phyloP scores from a whole-genome alignment of 2,888 invertebrate species.

The Tupiocoris notatus region DNA sequence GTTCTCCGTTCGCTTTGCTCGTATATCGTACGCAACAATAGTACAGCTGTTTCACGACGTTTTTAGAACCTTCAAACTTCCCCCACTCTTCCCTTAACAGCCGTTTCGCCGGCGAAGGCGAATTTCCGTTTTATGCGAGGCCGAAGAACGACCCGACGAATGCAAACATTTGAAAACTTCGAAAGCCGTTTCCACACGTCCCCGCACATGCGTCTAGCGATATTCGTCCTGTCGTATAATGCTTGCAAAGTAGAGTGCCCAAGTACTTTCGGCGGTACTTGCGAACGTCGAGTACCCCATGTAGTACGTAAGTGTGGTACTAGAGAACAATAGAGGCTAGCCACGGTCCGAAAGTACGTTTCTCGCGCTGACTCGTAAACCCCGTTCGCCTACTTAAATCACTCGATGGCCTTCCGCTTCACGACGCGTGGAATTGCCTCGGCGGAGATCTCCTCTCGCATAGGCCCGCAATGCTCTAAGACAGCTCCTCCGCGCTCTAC shows the following conservation, averaged over 20 bases:
- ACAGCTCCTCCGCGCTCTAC: too few species aligned
- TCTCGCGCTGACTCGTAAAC: conserved; percentile 27
- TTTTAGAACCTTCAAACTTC: background rate
- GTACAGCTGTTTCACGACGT: background rate
- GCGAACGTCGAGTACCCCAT: background rate
- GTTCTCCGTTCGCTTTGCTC: background rate
- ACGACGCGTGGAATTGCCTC: conserved; percentile 32
- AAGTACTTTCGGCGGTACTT: too few species aligned
- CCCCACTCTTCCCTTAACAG: background rate
- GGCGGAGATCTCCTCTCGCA: background rate
- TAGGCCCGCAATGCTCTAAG: too few species aligned
- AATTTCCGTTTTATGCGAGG: background rate
- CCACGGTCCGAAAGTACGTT: background rate
- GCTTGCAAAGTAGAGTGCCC: background rate
- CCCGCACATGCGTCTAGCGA: background rate
- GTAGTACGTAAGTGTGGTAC: background rate
- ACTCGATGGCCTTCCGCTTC: conserved; percentile 28
- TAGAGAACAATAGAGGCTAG: background rate
- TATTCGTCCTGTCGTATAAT: background rate
- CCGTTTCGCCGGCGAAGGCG: background rate
- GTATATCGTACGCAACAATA: background rate
- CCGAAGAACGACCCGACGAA: background rate
- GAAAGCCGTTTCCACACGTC: background rate
- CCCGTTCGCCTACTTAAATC: conserved; percentile 28
- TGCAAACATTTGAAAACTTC: background rate